Evolutionary conservation across 2,888 invertebrate genomes (phyloP), one percentile per base, ranked within the genome.

Genomic region (Vanessa cardui): DNA sequence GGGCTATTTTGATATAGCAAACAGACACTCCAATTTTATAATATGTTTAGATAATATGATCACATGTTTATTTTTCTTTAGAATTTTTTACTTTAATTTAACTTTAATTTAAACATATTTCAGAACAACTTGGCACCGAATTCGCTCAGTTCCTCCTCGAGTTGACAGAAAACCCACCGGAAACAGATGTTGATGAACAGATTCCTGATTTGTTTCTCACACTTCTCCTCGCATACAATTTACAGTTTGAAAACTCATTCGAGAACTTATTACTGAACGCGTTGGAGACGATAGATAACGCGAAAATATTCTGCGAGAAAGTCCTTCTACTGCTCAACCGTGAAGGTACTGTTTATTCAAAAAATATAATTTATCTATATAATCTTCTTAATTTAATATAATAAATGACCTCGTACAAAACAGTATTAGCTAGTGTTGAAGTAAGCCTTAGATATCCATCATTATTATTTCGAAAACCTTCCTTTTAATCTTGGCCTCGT

Each of bases 291-390:
- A 87, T 95, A 71, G 93, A 95, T 52, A 94, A 95, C 59, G 97
- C 98, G 0, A 98, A 98, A 88, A 95, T 95, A 0, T 97, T 99
- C 80, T 98, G 98, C 5, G 98, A 98, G 85, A 98, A 98, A 88
- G 94, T 98, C 61, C 92, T 99, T 59, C 89, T 98, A 64, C 92
- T 98, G 62, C 93, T 98, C 12, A 98, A 99, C 85, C 94, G 98
- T 78, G 98, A 98, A 95, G 98, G 97, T 97, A 39, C 39, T 12
- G 4, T 33, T 2, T 12, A 4, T 33, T 2, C 39, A 4, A 12
- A 39, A 4, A 39, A n/a, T n/a, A n/a, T n/a, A n/a, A n/a, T n/a
- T n/a, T n/a, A n/a, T n/a, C n/a, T n/a, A n/a, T n/a, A n/a, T n/a
- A n/a, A n/a, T n/a, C n/a, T n/a, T n/a, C n/a, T n/a, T n/a, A n/a